Evolutionary conservation across 2,113 vertebrate species (phyloP), one percentile per base, ranked within the genome.

Genomic region (Tinamus guttatus): DNA sequence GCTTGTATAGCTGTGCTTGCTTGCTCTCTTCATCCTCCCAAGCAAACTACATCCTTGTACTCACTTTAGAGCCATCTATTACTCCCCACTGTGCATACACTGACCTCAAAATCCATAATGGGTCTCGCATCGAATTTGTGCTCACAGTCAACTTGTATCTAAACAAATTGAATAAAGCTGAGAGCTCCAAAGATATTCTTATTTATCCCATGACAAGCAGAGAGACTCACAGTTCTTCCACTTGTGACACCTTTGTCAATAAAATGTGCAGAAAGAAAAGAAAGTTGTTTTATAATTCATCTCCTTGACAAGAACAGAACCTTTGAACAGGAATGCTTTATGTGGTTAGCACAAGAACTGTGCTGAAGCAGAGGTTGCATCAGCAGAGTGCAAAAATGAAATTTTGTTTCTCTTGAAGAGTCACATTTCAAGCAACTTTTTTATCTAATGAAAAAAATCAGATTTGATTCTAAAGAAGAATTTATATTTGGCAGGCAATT

Each of bases 171-270:
- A 98, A 98, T 98, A 96, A 96, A 98, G 54, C 91, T 92, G 90
- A 92, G 81, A 96, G 86, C 96, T 88, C 54, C n/a, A 93, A 94
- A 97, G 94, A 97, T 95, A 88, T 89, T 95, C 93, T 97, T 96
- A 97, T 96, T 97, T 97, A 97, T 97, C 96, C 96, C 81, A 80
- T 95, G 93, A 97, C 96, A 97, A 95, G 95, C 81, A 91, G 96
- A 97, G 96, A 97, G 96, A 96, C 97, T 97, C 96, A 87, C 82
- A 58, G 90, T 96, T 96, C 93, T 97, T 92, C 77, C 89, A 77
- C 89, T 94, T 68, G 94, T 97, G 98, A 98, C 97, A 97, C 90
- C 90, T 98, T 97, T 97, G 97, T 98, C 98, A 98, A 97, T 98
- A 98, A 98, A 97, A 97, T 97, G 91, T 97, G 79, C 92, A 96